phyloP scores from a whole-genome alignment of 2,113 vertebrate genomes.

The Neogobius melanostomus region DNA sequence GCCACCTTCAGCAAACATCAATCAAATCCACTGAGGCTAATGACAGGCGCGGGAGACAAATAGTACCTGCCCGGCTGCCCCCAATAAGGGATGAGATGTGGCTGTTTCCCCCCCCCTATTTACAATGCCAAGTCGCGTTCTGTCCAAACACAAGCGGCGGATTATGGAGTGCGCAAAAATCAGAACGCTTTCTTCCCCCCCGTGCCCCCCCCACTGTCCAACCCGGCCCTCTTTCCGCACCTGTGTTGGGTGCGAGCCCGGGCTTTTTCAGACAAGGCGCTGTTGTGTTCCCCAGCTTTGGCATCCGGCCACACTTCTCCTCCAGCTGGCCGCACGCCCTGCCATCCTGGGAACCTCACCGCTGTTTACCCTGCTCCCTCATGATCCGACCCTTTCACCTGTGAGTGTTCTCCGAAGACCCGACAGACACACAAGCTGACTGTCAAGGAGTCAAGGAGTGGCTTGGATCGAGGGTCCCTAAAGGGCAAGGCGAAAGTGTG shows the following conservation, averaged over 20 bases:
- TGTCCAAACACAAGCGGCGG: constrained; percentile 52
- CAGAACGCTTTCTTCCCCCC: constrained; percentile 26
- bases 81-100: constrained; percentile 29
- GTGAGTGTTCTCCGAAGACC: constrained; percentile 34
- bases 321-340: constrained; percentile 72
- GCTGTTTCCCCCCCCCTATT: constrained; percentile 1
- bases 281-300: constrained; percentile 68
- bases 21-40: constrained; percentile 55
- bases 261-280: constrained; percentile 67
- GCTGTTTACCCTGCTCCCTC: constrained; percentile 66
- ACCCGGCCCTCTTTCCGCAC: constrained; percentile 67
- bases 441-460: constrained; percentile 29
- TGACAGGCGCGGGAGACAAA: constrained; percentile 50
- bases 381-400: constrained; percentile 36
- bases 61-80: constrained; percentile 30
- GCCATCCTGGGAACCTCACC: constrained; percentile 73
- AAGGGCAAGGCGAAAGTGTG: constrained; percentile 26
- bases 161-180: constrained; percentile 51
- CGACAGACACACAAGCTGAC: background rate
- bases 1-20: constrained; percentile 49
- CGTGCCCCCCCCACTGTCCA: constrained; percentile 30
- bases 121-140: constrained; percentile 48
- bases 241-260: constrained; percentile 74
- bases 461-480: constrained; percentile 8
- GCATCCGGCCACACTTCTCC: constrained; percentile 63